Percentiles rank a stretch among this genome's conserved stretches.
Evolutionary conservation across 2,888 invertebrate species (phyloP).

Genomic region (Melipona bicolor): DNA sequence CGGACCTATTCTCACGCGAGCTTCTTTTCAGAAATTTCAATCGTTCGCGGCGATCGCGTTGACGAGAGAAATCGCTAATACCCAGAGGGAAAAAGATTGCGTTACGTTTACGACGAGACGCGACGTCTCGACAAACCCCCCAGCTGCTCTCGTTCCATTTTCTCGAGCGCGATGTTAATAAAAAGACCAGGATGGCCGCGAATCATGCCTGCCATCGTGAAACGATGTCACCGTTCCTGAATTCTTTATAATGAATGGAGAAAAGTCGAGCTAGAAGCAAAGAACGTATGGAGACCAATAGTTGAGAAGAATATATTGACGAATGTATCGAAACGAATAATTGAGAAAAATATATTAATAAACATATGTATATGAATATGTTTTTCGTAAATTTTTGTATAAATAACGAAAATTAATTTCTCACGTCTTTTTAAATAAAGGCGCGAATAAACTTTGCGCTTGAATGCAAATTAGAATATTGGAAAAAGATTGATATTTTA

Average conservation of each 20-base stretch:
- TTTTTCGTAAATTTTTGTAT: too few species aligned
- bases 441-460: too few species aligned
- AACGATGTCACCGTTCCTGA: not conserved
- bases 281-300: too few species aligned
- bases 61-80: not conserved
- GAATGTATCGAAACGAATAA: too few species aligned
- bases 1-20: not conserved
- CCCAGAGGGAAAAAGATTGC: too few species aligned
- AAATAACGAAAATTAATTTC: too few species aligned
- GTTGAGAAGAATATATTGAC: too few species aligned
- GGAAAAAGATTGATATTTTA: too few species aligned
- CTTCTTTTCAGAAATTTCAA: not conserved
- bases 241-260: not conserved
- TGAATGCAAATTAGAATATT: too few species aligned
- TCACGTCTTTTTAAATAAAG: too few species aligned
- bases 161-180: not conserved
- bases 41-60: not conserved
- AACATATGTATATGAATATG: too few species aligned
- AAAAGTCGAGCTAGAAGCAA: constrained; percentile 17
- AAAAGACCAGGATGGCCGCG: not conserved
- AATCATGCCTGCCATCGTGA: not conserved
- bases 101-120: not conserved
- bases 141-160: constrained; percentile 4
- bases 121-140: not conserved
- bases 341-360: too few species aligned